Evolutionary conservation across 2,888 invertebrate species (phyloP), one percentile per base, ranked within the genome.

Genomic region (Amblyteles armatorius): DNA sequence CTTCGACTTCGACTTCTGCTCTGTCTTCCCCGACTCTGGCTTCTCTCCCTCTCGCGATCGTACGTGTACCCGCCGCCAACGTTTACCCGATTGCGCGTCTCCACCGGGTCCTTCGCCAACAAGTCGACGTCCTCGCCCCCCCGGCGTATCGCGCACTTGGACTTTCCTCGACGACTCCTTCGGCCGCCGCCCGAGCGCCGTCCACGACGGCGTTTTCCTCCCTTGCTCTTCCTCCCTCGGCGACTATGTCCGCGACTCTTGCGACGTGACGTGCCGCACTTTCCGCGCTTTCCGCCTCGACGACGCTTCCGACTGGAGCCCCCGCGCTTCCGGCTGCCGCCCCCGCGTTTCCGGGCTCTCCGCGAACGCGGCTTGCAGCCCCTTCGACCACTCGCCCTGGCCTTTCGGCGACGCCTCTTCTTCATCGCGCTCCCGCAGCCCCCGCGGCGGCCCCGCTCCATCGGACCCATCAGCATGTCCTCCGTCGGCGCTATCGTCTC

Each of bases 1-100:
- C 88, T 90, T 3, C 87, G 89, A 48, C 90, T 89, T n/a, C 87
- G 86, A 52, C 90, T 91, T 1, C 86, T 84, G 84, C 91, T 91
- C 29, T 84, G 87, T 69, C 88, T 83, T 40, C 86, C 87, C 1
- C 85, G 87, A 60, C 87, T 89, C 55, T 84, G 84, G 13, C 87
- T 87, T 36, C 83, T 6, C 6, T 81, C 82, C n/a, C 87, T 84
- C n/a, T 89, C 88, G 19, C 80, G 77, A 2, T 80, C 85, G 65
- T 85, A 83, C 6, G 67, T 13, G 82, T 88, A 88, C 33, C 22
- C 69, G 65, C 79, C 85, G 29, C 72, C 84, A 19, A 60, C 55
- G 52, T 83, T 82, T 9, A 79, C 85, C 3, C 72, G 55, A 52
- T 68, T 73, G 50, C 77, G 76, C 22, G 83, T 52, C 9, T 88